Conservation (phyloP, 2,888 invertebrate species). For the Hirtodrosophila trivittata region DNA sequence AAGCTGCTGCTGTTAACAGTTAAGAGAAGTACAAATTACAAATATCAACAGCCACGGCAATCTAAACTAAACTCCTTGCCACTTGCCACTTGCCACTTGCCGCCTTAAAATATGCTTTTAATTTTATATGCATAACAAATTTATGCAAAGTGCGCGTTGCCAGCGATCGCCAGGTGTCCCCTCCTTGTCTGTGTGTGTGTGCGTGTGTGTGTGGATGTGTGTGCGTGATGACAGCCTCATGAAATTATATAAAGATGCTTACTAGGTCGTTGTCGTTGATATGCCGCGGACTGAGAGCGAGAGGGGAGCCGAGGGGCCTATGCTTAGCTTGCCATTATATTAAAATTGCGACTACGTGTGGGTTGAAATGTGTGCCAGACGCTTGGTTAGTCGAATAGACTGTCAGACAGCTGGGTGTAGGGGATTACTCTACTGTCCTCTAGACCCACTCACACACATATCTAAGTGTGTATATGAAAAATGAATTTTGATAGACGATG, state of each 20-base stretch:
- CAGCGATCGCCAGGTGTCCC: constrained; percentile 63
- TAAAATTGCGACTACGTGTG: constrained; percentile 75
- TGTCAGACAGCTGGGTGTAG: constrained; percentile 11
- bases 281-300: constrained; percentile 32
- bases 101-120: constrained; percentile 77
- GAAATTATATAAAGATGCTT: constrained; percentile 77
- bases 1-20: constrained; percentile 43
- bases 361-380: constrained; percentile 64
- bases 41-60: constrained; percentile 64
- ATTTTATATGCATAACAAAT: constrained; percentile 80
- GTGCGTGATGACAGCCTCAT: constrained; percentile 63
- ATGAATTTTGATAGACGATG: constrained; percentile 72
- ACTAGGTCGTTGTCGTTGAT: constrained; percentile 78
- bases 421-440: constrained; percentile 4
- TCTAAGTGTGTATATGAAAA: constrained; percentile 40
- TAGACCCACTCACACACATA: background rate
- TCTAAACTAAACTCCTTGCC: constrained; percentile 37
- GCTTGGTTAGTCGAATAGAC: constrained; percentile 20
- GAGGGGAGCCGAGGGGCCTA: constrained; percentile 30
- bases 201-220: constrained; percentile 21
- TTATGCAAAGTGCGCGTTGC: constrained; percentile 67
- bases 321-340: constrained; percentile 61
- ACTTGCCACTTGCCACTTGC: constrained; percentile 9
- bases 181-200: constrained; percentile 7
- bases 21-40: constrained; percentile 67